Evolutionary conservation across 2,797 vertebrate genomes (phyloP), one percentile per base, ranked within the genome.

Genomic region (Pteronotus mesoamericanus): DNA sequence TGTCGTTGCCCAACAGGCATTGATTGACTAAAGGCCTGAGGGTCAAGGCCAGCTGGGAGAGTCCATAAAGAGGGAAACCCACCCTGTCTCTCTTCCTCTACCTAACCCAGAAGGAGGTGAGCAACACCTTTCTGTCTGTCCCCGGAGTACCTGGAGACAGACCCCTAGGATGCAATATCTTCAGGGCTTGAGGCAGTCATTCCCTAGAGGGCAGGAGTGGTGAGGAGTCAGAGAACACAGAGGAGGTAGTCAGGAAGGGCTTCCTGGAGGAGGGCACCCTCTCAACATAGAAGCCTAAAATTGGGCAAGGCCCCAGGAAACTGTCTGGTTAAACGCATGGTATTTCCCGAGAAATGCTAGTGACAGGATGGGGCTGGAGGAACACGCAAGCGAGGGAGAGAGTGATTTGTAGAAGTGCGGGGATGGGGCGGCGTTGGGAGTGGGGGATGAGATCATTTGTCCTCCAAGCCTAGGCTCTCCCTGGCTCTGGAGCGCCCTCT

Each of bases 1-100:
- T 24, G 19, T 26, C 71, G 42, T 97, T 97, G 82, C 97, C 59
- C 84, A 96, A 97, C 42, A 71, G 44, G 19, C 96, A 94, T 86
- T 80, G 96, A 94, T 86, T 80, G 95, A 95, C 44, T 1, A 0
- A 21, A 26, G 61, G 51, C 92, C 46, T 11, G 39, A 77, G 42
- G 89, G 89, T 96, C 91, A 94, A 5, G 44, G 72, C 24, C 66
- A 51, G 24, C 5, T 3, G 42, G 83, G 90, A 72, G 44, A 85
- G 80, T 57, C 68, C 10, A 3, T 85, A 32, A 26, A 37, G 16
- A 88, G 57, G 59, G 66, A 64, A 46, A 57, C 48, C 22, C 1
- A 32, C 7, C 69, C 21, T 34, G 22, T n/a, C 29, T 37, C 55
- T 5, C 24, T n/a, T 18, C 57, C 48, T 9, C 59, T 10, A 1